These are phyloP conservation scores for Falco rusticolus DNA, from an alignment of 2,797 vertebrate genomes.

Conservation along the genomic window DNA sequence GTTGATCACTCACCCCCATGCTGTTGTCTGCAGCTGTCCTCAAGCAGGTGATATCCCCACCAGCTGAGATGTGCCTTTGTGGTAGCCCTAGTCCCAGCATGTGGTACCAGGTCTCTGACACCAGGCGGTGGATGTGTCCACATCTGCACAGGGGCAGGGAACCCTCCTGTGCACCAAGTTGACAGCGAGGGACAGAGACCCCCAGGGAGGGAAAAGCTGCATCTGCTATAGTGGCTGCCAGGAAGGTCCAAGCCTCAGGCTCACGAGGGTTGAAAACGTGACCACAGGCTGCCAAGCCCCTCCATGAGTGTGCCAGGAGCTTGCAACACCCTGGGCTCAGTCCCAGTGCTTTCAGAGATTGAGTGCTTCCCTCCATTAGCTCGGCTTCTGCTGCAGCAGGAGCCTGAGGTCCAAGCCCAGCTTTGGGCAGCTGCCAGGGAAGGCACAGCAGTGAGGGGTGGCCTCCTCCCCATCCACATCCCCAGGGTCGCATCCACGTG, in stretches of 20 bases:
- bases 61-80: background rate
- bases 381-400: background rate
- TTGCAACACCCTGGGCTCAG: background rate
- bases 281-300: background rate
- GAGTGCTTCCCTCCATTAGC: background rate
- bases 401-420: rapidly evolving
- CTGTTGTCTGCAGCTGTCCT: background rate
- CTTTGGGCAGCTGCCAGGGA: background rate
- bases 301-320: background rate
- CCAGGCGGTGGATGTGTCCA: background rate
- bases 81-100: rapidly evolving
- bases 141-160: rapidly evolving
- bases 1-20: rapidly evolving
- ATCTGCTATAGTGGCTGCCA: background rate
- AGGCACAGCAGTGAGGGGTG: rapidly evolving
- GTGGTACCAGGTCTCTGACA: background rate
- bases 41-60: background rate
- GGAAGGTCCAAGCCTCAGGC: background rate
- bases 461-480: background rate
- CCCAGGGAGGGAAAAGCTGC: background rate
- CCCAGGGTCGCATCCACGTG: background rate
- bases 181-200: background rate
- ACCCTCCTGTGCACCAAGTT: background rate
- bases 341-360: background rate
- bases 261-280: background rate